Conservation (phyloP, 2,113 vertebrate genomes). For the Tetraodon nigroviridis region DNA sequence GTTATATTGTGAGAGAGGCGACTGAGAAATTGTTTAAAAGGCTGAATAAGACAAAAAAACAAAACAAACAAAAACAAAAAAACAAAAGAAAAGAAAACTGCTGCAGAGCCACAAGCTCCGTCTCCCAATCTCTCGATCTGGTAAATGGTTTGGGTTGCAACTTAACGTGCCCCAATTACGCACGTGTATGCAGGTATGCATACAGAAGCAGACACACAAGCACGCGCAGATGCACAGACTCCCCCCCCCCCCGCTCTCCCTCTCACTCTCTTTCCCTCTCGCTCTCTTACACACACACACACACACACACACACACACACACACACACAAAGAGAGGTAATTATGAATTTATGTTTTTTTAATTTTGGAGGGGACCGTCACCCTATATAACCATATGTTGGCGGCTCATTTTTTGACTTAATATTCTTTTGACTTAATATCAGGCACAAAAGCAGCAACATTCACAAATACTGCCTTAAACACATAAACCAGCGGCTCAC, state of each 20-base stretch:
- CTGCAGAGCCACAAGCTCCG: neutral
- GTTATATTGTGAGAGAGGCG: constrained; percentile 89
- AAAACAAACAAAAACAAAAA: constrained; percentile 71
- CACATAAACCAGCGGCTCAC: constrained; percentile 34
- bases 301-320: too few relatives aligned
- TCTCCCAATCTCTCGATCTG: neutral
- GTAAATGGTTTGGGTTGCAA: too few relatives aligned
- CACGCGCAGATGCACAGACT: too few relatives aligned
- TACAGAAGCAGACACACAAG: too few relatives aligned
- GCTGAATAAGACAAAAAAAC: constrained; percentile 73
- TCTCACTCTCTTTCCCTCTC: neutral
- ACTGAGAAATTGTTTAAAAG: constrained; percentile 83
- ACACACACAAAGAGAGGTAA: neutral
- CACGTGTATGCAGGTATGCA: too few relatives aligned
- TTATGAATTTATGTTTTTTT: constrained; percentile 9
- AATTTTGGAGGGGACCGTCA: constrained; percentile 4
- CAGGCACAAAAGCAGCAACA: constrained; percentile 30
- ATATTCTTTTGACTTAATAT: constrained; percentile 6
- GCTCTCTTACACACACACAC: too few relatives aligned
- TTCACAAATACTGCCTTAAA: constrained; percentile 24
- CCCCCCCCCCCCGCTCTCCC: neutral
- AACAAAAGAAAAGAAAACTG: constrained; percentile 67
- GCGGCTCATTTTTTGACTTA: neutral
- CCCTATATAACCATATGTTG: neutral
- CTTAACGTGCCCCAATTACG: too few relatives aligned